Conservation (phyloP, 2,888 invertebrate genomes). For the Clusia tigrina region DNA sequence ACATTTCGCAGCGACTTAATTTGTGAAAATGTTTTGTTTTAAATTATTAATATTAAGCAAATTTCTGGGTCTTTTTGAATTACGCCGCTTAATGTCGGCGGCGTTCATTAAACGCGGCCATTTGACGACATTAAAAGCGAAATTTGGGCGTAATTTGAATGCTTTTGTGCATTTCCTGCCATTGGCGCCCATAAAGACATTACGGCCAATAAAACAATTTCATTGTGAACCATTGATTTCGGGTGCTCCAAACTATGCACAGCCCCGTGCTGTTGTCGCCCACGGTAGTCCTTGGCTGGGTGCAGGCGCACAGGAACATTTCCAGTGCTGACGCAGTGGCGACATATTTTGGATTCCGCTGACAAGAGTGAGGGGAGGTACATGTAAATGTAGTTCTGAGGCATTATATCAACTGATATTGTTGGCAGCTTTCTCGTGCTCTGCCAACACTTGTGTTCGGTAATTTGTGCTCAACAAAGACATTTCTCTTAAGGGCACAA, state of each 20-base stretch:
- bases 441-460: too few relatives aligned
- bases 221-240: constrained; percentile 40
- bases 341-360: background rate
- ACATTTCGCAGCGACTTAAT: background rate
- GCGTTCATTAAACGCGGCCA: background rate
- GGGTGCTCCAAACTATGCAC: background rate
- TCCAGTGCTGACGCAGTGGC: too few relatives aligned
- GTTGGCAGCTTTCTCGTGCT: too few relatives aligned
- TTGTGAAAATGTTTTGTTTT: background rate
- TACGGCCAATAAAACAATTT: constrained; percentile 60
- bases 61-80: background rate
- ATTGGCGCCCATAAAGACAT: constrained; percentile 54
- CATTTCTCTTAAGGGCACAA: too few relatives aligned
- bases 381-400: too few relatives aligned
- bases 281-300: too few relatives aligned
- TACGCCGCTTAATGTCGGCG: background rate
- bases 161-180: background rate
- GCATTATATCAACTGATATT: background rate
- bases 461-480: too few relatives aligned
- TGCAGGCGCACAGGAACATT: too few relatives aligned
- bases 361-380: too few relatives aligned
- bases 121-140: background rate
- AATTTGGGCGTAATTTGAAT: background rate
- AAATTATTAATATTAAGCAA: background rate
- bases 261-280: too few relatives aligned